Percentiles rank a stretch among this genome's conserved stretches.
Conservation (phyloP, 1,140 invertebrate genomes). For the Lutraria rhynchaena region DNA sequence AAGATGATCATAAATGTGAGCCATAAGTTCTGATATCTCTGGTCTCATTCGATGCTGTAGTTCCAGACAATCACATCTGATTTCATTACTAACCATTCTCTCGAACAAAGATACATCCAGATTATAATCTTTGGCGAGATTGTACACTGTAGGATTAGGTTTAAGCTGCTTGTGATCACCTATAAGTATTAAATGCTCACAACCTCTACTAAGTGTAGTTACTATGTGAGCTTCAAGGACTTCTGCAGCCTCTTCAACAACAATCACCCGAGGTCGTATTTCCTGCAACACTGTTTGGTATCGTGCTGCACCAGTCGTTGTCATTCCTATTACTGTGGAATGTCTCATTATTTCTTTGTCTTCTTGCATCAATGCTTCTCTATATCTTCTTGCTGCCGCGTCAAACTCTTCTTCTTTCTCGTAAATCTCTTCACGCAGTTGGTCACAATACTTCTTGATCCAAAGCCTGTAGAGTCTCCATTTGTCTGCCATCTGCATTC, state of each 20-base stretch:
- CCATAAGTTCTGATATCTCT: conserved; percentile 80
- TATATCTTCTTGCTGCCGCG: conserved; percentile 56
- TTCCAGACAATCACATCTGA: conserved; percentile 76
- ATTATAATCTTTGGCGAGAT: conserved; percentile 78
- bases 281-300: conserved; percentile 71
- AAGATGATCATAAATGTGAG: conserved; percentile 80
- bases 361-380: conserved; percentile 70
- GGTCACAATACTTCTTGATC: conserved; percentile 67
- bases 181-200: conserved; percentile 88
- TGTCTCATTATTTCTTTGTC: conserved; percentile 76
- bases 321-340: conserved; percentile 80
- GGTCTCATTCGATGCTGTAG: conserved; percentile 70
- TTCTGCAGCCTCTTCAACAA: conserved; percentile 81
- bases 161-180: conserved; percentile 82
- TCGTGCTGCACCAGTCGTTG: conserved; percentile 79
- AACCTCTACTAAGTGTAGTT: conserved; percentile 85
- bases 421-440: conserved; percentile 59
- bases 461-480: conserved; percentile 80
- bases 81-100: conserved; percentile 77
- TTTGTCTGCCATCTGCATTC: conserved; percentile 69
- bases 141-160: conserved; percentile 81
- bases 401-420: conserved; percentile 64
- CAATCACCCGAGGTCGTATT: conserved; percentile 74
- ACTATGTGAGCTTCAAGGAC: conserved; percentile 79
- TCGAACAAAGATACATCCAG: conserved; percentile 82